phyloP scores from a whole-genome alignment of 1,140 invertebrate genomes.

The Drosophila repletoides region DNA sequence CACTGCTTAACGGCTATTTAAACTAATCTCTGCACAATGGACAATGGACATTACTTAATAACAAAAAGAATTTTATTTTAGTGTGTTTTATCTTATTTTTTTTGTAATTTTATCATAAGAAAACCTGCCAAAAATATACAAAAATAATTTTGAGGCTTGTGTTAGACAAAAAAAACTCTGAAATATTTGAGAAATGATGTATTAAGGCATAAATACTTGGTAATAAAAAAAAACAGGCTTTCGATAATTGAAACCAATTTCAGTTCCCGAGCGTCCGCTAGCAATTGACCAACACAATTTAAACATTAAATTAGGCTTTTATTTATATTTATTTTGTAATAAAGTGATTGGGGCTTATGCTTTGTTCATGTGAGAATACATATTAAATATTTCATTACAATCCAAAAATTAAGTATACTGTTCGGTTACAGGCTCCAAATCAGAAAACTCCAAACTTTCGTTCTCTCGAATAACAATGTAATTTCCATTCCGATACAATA shows the following conservation, averaged over 20 bases:
- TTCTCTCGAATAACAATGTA: conserved; percentile 52
- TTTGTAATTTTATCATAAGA: no score
- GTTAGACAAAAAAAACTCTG: no score
- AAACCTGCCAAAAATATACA: no score
- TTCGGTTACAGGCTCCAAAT: conserved; percentile 53
- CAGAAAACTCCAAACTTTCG: conserved; percentile 12
- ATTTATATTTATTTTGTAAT: conserved; percentile 11
- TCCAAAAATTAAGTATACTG: conserved; percentile 57
- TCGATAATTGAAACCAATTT: no score
- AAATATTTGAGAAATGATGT: no score
- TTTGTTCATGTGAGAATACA: conserved; percentile 48
- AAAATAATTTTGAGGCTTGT: no score
- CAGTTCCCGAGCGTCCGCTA: no score
- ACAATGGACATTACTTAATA: background rate
- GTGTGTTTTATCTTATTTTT: no score
- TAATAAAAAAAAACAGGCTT: no score
- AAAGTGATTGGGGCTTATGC: conserved; percentile 40
- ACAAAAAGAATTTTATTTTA: no score
- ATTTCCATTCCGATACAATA: conserved; percentile 27
- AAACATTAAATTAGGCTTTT: background rate
- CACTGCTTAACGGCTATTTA: background rate
- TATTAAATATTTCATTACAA: conserved; percentile 58
- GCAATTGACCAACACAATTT: background rate
- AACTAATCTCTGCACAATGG: no score
- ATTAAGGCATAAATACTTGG: no score